These are phyloP conservation scores for Thunnus albacares DNA, from an alignment of 2,797 vertebrate species.

Conservation along the genomic window DNA sequence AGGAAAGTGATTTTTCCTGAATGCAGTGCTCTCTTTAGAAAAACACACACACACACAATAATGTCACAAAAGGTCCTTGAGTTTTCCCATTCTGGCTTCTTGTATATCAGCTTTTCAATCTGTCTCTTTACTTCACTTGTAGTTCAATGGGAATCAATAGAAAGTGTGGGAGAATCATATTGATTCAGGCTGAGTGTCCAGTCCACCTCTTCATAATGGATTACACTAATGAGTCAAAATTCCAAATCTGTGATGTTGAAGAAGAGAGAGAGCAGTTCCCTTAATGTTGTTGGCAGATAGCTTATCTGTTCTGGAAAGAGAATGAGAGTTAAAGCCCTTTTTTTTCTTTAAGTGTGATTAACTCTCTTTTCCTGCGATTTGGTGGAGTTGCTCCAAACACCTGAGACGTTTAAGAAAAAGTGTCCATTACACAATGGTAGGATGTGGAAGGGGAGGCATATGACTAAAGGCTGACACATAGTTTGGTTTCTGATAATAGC, in stretches of 20 bases:
- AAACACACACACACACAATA: slow-evolving; percentile 5
- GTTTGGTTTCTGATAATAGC: slow-evolving; percentile 23
- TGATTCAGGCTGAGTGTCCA: slow-evolving; percentile 65
- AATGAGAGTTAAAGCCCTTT: slow-evolving; percentile 26
- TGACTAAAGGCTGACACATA: slow-evolving; percentile 30
- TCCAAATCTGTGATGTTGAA: slow-evolving; percentile 57
- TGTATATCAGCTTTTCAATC: slow-evolving; percentile 67
- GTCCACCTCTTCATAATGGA: slow-evolving; percentile 72
- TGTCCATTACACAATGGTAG: slow-evolving; percentile 33
- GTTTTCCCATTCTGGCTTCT: slow-evolving; percentile 40
- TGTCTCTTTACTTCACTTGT: slow-evolving; percentile 52
- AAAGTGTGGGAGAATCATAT: slow-evolving; percentile 72
- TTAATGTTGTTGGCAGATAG: slow-evolving; percentile 38
- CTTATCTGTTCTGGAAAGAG: slow-evolving; percentile 43
- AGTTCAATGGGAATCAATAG: slow-evolving; percentile 68
- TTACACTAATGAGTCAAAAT: slow-evolving; percentile 76
- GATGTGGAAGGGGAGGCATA: slow-evolving; percentile 13
- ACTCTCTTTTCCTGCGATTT: slow-evolving; percentile 46
- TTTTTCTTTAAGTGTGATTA: slow-evolving; percentile 36
- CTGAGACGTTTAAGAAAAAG: slow-evolving; percentile 46
- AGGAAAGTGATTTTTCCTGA: slow-evolving; percentile 52
- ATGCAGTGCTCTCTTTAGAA: slow-evolving; percentile 5
- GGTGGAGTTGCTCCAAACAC: slow-evolving; percentile 38
- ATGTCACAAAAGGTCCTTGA: slow-evolving; percentile 41
- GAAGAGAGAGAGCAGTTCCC: slow-evolving; percentile 40